Conservation (phyloP, 2,113 vertebrate genomes). For the Etia nguti region DNA sequence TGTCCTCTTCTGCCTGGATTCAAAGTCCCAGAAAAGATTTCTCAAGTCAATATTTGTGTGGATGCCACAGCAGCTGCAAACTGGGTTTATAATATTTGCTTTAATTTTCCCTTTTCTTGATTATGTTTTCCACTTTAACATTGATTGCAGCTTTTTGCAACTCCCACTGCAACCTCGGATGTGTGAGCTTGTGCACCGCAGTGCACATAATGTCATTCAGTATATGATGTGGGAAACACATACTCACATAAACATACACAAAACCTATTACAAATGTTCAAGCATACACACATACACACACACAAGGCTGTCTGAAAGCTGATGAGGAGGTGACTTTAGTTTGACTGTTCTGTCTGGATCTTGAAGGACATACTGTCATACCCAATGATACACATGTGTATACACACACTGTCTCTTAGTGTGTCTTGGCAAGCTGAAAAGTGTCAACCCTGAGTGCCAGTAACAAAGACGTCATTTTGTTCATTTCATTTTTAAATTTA, state of each 20-base stretch:
- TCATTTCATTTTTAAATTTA: background rate
- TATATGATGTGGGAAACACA: background rate
- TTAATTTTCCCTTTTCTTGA: background rate
- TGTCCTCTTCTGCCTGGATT: background rate
- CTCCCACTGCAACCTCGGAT: background rate
- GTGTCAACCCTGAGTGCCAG: conserved; percentile 7
- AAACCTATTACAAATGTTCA: background rate
- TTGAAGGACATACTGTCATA: conserved; percentile 26
- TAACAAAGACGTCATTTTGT: background rate
- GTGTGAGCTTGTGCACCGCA: background rate
- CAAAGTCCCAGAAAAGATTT: background rate
- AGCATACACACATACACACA: background rate
- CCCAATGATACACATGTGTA: background rate
- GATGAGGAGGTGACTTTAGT: conserved; percentile 31
- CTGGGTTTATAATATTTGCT: background rate
- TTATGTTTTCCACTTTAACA: background rate
- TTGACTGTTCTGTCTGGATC: conserved; percentile 21
- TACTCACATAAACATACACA: background rate
- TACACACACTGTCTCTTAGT: background rate
- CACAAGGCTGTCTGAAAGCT: conserved; percentile 10
- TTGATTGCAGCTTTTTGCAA: background rate
- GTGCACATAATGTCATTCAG: background rate
- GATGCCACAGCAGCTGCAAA: background rate
- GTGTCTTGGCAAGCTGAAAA: background rate
- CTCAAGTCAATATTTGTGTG: conserved; percentile 8